Evolutionary conservation across 2,888 invertebrate species (phyloP).

Genomic region (Andrena marginata): DNA sequence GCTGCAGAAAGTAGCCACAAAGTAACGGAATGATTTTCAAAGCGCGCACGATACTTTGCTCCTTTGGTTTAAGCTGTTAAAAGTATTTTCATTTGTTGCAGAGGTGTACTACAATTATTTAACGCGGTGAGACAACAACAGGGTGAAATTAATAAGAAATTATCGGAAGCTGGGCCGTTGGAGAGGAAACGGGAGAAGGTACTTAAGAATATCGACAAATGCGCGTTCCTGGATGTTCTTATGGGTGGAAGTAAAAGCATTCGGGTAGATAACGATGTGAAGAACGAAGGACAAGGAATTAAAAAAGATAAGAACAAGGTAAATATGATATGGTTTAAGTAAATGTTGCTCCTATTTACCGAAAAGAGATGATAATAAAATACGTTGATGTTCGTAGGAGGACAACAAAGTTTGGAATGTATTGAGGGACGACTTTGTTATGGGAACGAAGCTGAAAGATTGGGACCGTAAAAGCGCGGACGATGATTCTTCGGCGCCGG

Average conservation of each 20-base stretch:
- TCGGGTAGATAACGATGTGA: constrained; percentile 86
- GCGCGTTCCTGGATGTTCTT: constrained; percentile 91
- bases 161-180: constrained; percentile 90
- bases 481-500: constrained; percentile 79
- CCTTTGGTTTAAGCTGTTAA: not conserved
- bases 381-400: constrained; percentile 35
- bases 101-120: constrained; percentile 96
- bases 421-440: constrained; percentile 94
- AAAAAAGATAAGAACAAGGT: constrained; percentile 84
- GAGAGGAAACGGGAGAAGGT: constrained; percentile 92
- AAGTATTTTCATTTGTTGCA: constrained; percentile 78
- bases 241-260: constrained; percentile 87
- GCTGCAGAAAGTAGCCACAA: constrained; percentile 93
- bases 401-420: constrained; percentile 84
- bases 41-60: not conserved
- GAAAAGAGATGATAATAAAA: not conserved
- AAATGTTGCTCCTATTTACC: not conserved
- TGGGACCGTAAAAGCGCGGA: constrained; percentile 93
- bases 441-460: constrained; percentile 95
- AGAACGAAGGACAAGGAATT: constrained; percentile 84
- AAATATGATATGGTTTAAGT: constrained; percentile 55
- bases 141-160: constrained; percentile 90
- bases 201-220: constrained; percentile 91
- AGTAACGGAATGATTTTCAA: constrained; percentile 80
- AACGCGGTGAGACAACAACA: constrained; percentile 96